These are phyloP conservation scores for Acrocyrtus sp. DNA, from an alignment of 2,888 invertebrate genomes.

Conservation along the genomic window DNA sequence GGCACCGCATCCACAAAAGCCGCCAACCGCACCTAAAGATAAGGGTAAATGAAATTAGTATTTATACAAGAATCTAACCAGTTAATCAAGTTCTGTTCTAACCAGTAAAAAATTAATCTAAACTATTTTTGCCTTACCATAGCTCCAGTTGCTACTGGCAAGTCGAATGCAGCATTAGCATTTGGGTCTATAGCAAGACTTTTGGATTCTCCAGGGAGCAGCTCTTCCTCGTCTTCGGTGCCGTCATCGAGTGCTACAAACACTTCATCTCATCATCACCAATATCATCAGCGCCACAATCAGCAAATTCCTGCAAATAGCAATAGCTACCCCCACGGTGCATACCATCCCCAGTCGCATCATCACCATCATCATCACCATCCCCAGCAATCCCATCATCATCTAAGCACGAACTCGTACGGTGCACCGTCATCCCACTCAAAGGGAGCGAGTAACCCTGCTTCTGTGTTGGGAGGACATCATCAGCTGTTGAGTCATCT, in stretches of 20 bases:
- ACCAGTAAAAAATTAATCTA: no score
- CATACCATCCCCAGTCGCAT: slow-evolving; percentile 73
- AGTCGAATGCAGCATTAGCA: no score
- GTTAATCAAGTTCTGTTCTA: no score
- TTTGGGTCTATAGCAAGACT: slow-evolving; percentile 63
- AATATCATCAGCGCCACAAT: slow-evolving; percentile 66
- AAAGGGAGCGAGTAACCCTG: slow-evolving; percentile 36
- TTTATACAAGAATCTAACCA: background rate
- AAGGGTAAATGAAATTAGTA: no score
- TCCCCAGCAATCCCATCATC: slow-evolving; percentile 19
- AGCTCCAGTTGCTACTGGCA: no score
- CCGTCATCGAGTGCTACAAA: slow-evolving; percentile 14
- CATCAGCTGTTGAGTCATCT: no score
- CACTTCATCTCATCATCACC: slow-evolving; percentile 67
- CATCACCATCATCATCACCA: slow-evolving; percentile 27
- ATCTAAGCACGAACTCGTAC: slow-evolving; percentile 9
- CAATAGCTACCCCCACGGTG: background rate
- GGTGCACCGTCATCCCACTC: no score
- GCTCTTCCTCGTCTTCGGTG: slow-evolving; percentile 3
- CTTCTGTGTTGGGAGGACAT: slow-evolving; percentile 1
- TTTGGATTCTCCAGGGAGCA: slow-evolving; percentile 59
- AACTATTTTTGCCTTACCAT: no score
- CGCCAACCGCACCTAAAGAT: slow-evolving; percentile 28
- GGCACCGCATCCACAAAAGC: slow-evolving; percentile 3
- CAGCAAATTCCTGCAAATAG: slow-evolving; percentile 66